Percentiles rank a stretch among this genome's conserved stretches.
Evolutionary conservation across 2,888 invertebrate species (phyloP).

Genomic region (Platerodrilus igneus): DNA sequence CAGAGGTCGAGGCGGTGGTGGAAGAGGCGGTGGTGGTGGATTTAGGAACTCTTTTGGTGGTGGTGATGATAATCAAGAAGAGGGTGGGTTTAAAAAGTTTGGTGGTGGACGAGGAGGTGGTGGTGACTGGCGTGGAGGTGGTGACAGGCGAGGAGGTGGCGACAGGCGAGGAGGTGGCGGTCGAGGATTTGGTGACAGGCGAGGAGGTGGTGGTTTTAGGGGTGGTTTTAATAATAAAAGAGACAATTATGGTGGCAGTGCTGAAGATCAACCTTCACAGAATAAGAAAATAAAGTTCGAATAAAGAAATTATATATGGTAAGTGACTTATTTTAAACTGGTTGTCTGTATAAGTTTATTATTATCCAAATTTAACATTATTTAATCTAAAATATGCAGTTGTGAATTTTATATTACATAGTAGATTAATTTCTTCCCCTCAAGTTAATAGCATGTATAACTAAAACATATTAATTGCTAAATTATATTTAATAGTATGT

Average conservation of each 20-base stretch:
- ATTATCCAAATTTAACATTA: too few species aligned
- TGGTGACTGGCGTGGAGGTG: slow-evolving; percentile 24
- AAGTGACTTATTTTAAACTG: too few species aligned
- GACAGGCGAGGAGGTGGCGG: slow-evolving; percentile 31
- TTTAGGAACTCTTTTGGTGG: slow-evolving; percentile 30
- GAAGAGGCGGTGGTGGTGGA: slow-evolving; percentile 39
- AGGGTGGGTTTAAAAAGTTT: slow-evolving; percentile 29
- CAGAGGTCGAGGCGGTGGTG: slow-evolving; percentile 27
- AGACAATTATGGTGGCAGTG: slow-evolving; percentile 62
- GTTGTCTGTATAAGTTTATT: slow-evolving; percentile 8
- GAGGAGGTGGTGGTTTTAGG: slow-evolving; percentile 31
- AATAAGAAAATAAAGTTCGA: slow-evolving; percentile 75
- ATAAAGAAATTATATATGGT: slow-evolving; percentile 38
- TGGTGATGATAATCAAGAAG: slow-evolving; percentile 35
- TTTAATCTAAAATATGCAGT: too few species aligned
- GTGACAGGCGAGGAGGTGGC: slow-evolving; percentile 29
- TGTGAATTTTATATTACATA: too few species aligned
- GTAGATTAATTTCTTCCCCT: too few species aligned
- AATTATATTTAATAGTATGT: too few species aligned
- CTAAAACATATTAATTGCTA: too few species aligned
- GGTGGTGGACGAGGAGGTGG: slow-evolving; percentile 36
- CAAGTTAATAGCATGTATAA: too few species aligned
- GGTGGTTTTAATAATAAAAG: slow-evolving; percentile 44
- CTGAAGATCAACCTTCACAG: slow-evolving; percentile 50
- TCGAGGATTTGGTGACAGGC: slow-evolving; percentile 32